A percentile compares a stretch with the other conserved stretches of the same genome.
Conservation (phyloP, 2,888 invertebrate genomes). For the Rhagonycha fulva region DNA sequence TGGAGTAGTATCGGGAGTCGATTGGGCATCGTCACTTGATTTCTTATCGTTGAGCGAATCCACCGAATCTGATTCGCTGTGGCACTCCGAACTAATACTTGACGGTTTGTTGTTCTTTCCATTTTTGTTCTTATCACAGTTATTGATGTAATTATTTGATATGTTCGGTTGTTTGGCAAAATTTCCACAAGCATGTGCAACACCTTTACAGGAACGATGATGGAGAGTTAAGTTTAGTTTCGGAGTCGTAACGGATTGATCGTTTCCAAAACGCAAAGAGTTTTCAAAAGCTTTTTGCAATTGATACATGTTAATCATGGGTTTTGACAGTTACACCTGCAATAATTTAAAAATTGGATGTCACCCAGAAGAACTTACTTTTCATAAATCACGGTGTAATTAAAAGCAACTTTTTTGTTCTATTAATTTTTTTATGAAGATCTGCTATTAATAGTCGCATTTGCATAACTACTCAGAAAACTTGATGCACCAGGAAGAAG, state of each 20-base stretch:
- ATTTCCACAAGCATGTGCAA: conserved; percentile 76
- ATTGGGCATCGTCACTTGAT: not conserved
- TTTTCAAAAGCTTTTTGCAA: conserved; percentile 63
- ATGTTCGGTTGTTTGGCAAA: conserved; percentile 39
- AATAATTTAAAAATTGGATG: not conserved
- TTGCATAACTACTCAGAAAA: not conserved
- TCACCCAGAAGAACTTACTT: not conserved
- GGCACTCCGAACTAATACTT: conserved; percentile 67
- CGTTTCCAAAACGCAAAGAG: conserved; percentile 61
- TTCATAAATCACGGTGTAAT: not conserved
- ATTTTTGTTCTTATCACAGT: not conserved
- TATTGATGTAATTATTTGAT: not conserved
- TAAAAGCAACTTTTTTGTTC: not conserved
- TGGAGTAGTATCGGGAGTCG: conserved; percentile 30
- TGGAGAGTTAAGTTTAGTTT: conserved; percentile 61
- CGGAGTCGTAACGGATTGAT: conserved; percentile 57
- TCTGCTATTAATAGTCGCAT: not conserved
- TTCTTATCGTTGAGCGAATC: conserved; percentile 50
- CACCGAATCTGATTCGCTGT: conserved; percentile 69
- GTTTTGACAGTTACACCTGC: not conserved
- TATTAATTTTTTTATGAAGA: not conserved
- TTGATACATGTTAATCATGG: conserved; percentile 56
- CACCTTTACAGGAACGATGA: conserved; percentile 76
- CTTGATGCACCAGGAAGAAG: not conserved
- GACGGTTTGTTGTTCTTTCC: conserved; percentile 45